A percentile compares a stretch with the other conserved stretches of the same genome.
These are phyloP conservation scores for Dipodomys ordii DNA, from an alignment of 2,113 vertebrate species.

Conservation along the genomic window DNA sequence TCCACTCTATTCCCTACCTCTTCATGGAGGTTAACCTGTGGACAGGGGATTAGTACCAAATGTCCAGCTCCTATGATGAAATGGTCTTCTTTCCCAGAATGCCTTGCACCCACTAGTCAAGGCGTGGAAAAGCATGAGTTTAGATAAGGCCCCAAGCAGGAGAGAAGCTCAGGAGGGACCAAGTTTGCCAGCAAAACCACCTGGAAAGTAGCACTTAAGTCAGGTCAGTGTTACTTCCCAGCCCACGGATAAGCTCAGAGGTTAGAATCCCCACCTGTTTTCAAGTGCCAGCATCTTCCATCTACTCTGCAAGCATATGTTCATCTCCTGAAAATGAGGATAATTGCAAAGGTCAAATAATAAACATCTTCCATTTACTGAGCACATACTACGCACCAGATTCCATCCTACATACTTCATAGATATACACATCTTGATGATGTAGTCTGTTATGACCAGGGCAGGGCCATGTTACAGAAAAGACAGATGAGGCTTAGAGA, in stretches of 20 bases:
- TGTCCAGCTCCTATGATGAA: not conserved
- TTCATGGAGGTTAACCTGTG: not conserved
- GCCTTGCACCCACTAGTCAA: not conserved
- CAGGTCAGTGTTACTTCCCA: not conserved
- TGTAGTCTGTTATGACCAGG: not conserved
- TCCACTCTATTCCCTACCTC: not conserved
- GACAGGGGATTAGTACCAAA: not conserved
- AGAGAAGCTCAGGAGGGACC: not conserved
- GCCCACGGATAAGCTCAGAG: not conserved
- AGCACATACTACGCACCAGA: not conserved
- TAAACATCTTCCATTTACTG: not conserved
- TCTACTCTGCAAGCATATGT: not conserved
- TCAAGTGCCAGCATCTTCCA: not conserved
- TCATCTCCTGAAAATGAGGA: not conserved
- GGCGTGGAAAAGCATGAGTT: no score
- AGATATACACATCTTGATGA: not conserved
- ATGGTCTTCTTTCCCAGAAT: not conserved
- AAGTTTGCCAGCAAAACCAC: not conserved
- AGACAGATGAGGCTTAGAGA: not conserved
- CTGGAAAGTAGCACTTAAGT: not conserved
- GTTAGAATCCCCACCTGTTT: not conserved
- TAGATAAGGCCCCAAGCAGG: not conserved
- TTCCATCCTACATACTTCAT: not conserved
- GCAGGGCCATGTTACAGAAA: not conserved
- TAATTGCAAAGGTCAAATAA: not conserved